Conservation (phyloP, 2,888 invertebrate genomes). For the Cheilosia scutellata region DNA sequence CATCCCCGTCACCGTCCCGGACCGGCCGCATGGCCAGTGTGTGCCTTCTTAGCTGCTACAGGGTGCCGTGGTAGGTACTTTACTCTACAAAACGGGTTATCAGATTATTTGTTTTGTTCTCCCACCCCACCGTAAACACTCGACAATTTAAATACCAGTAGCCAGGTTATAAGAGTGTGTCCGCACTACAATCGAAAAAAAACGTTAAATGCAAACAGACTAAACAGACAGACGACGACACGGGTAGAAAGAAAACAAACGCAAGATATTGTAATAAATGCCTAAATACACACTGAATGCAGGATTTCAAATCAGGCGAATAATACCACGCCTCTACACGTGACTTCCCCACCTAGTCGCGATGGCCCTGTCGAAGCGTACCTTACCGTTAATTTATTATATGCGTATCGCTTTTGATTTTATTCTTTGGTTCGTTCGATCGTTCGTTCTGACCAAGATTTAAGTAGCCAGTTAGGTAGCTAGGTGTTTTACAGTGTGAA, state of each 20-base stretch:
- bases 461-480: slow-evolving; percentile 48
- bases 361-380: slow-evolving; percentile 16
- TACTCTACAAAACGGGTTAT: slow-evolving; percentile 74
- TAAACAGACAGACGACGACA: slow-evolving; percentile 77
- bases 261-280: slow-evolving; percentile 77
- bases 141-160: slow-evolving; percentile 70
- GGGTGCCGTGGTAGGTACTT: slow-evolving; percentile 54
- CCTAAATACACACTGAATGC: slow-evolving; percentile 72
- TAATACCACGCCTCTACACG: slow-evolving; percentile 76
- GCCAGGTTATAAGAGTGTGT: slow-evolving; percentile 73
- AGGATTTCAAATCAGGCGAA: slow-evolving; percentile 73
- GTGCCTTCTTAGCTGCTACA: slow-evolving; percentile 47
- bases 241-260: slow-evolving; percentile 72
- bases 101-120: slow-evolving; percentile 74
- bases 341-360: slow-evolving; percentile 71
- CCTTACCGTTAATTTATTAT: slow-evolving; percentile 72
- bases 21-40: slow-evolving; percentile 80
- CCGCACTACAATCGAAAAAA: slow-evolving; percentile 36
- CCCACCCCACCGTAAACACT: slow-evolving; percentile 50
- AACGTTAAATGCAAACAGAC: slow-evolving; percentile 67
- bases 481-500: slow-evolving; percentile 46
- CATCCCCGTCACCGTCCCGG: slow-evolving; percentile 73
- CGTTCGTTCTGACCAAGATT: slow-evolving; percentile 20
- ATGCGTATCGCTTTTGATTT: slow-evolving; percentile 62
- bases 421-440: slow-evolving; percentile 6